Evolutionary conservation across 2,888 invertebrate genomes (phyloP).

Genomic region (Aelia acuminata): DNA sequence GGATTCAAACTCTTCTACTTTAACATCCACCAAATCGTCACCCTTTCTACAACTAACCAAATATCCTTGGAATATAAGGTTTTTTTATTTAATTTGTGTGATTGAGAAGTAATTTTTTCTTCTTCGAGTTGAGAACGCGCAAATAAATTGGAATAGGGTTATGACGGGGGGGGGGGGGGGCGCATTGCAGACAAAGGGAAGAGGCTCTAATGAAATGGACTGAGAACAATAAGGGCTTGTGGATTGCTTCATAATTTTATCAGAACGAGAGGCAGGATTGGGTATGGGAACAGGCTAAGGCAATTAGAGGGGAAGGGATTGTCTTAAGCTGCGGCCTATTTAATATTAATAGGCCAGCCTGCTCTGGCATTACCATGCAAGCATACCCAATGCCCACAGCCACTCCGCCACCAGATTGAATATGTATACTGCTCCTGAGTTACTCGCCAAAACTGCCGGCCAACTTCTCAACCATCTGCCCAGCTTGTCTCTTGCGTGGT

Average conservation of each 20-base stretch:
- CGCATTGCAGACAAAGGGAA: background rate
- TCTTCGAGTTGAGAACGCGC: background rate
- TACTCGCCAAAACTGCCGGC: conserved; percentile 4
- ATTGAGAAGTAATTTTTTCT: too few species aligned
- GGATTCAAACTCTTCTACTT: too few species aligned
- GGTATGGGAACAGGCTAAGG: conserved; percentile 42
- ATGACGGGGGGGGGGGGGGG: too few species aligned
- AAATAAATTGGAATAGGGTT: conserved; percentile 19
- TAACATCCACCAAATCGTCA: too few species aligned
- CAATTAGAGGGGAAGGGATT: conserved; percentile 54
- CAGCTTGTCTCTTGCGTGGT: background rate
- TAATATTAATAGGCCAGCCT: conserved; percentile 49
- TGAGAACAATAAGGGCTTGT: conserved; percentile 39
- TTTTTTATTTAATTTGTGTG: too few species aligned
- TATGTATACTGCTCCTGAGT: conserved; percentile 32
- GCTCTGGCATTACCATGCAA: conserved; percentile 12
- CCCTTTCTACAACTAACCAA: too few species aligned
- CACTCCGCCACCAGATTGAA: conserved; percentile 11
- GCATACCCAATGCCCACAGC: conserved; percentile 1
- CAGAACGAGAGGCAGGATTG: conserved; percentile 9
- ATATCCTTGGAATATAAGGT: too few species aligned
- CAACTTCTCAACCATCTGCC: conserved; percentile 2
- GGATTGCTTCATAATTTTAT: conserved; percentile 51
- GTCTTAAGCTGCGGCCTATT: conserved; percentile 52
- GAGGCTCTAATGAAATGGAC: conserved; percentile 35